These are phyloP conservation scores for Drosophila ogumai DNA, from an alignment of 1,140 invertebrate genomes.

Conservation along the genomic window DNA sequence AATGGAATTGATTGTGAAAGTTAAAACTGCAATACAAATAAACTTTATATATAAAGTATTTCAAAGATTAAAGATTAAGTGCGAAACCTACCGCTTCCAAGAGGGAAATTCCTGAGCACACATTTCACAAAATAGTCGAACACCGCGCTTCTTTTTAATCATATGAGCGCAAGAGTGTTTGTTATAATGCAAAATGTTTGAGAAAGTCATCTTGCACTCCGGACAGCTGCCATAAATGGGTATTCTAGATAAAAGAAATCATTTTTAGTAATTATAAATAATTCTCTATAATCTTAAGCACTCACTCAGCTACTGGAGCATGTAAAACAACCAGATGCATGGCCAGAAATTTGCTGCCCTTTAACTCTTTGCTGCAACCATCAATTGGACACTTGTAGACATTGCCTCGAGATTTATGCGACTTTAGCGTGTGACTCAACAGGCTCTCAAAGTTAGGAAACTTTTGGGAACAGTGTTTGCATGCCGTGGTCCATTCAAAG, in stretches of 20 bases:
- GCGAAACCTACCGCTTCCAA: constrained; percentile 64
- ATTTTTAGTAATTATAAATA: too few species aligned
- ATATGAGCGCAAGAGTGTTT: constrained; percentile 78
- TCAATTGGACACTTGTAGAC: constrained; percentile 58
- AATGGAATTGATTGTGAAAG: constrained; percentile 80
- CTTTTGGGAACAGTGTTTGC: constrained; percentile 54
- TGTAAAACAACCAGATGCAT: constrained; percentile 73
- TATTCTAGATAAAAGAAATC: constrained; percentile 40
- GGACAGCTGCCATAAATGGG: constrained; percentile 74
- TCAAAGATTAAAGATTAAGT: neutral
- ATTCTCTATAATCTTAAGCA: too few species aligned
- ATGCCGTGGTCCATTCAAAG: constrained; percentile 61
- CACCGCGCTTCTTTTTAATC: constrained; percentile 61
- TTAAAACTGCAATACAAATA: constrained; percentile 51
- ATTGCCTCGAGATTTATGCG: constrained; percentile 23
- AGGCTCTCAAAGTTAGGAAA: constrained; percentile 55
- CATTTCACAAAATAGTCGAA: constrained; percentile 64
- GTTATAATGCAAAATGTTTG: constrained; percentile 72
- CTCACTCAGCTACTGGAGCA: constrained; percentile 70
- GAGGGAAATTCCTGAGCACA: constrained; percentile 74
- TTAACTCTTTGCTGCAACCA: constrained; percentile 45
- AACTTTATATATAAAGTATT: too few species aligned
- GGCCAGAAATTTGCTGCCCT: constrained; percentile 49
- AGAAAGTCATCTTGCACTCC: constrained; percentile 73
- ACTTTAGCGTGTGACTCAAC: constrained; percentile 44